These are phyloP conservation scores for Chaetogeoica ovagalla DNA, from an alignment of 2,888 invertebrate species.

Conservation along the genomic window DNA sequence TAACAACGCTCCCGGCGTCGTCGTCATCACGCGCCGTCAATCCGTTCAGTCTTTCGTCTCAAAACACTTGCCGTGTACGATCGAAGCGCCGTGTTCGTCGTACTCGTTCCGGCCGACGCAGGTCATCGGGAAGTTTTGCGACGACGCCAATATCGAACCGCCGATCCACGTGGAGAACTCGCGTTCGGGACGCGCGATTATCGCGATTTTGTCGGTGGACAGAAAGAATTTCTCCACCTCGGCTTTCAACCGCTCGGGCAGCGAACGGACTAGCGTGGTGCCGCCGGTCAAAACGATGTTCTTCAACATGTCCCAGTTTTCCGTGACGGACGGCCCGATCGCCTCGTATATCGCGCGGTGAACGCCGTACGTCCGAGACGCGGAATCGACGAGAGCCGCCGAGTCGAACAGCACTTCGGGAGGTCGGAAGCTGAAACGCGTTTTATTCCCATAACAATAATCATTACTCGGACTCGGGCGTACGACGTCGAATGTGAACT, in stretches of 20 bases:
- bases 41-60: no score
- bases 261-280: conserved; percentile 95
- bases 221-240: conserved; percentile 84
- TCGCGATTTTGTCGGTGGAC: conserved; percentile 68
- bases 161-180: conserved; percentile 99
- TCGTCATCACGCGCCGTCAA: no score
- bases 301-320: conserved; percentile 87
- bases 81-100: conserved; percentile 92
- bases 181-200: conserved; percentile 92
- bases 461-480: no score
- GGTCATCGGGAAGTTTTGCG: conserved; percentile 88
- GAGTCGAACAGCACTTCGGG: conserved; percentile 89
- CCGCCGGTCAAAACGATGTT: conserved; percentile 74
- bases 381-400: conserved; percentile 85
- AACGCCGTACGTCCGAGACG: conserved; percentile 74
- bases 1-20: no score
- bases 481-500: no score
- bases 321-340: conserved; percentile 92
- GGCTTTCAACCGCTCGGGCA: conserved; percentile 96
- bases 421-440: conserved; percentile 71
- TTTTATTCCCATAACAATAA: no score
- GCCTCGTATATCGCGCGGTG: conserved; percentile 90
- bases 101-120: conserved; percentile 97
- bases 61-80: conserved; percentile 95
- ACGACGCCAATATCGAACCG: conserved; percentile 90